Evolutionary conservation across 1,140 invertebrate genomes (phyloP), one percentile per base, ranked within the genome.

Genomic region (Hylaeus anthracinus): DNA sequence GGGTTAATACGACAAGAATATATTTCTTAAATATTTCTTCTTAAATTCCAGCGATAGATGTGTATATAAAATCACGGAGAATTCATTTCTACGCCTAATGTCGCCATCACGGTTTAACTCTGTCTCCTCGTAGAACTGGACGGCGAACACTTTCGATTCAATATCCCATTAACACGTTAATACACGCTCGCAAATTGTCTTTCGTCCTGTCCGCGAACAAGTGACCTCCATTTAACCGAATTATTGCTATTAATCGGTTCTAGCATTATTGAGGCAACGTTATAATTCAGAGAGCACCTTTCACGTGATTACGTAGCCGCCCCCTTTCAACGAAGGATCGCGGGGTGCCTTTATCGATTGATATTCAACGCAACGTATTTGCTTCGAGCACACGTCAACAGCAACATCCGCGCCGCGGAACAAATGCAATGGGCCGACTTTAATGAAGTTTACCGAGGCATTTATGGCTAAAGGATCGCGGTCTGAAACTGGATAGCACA

Each of bases 371-470:
- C 26, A 26, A 58, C 12, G n/a, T 53, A 75, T 72, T 58, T 65
- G n/a, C 64, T 43, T 3, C 5, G 64, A 66, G 64, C 43, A 66
- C 45, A n/a, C n/a, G 64, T 56, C 67, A 41, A 14, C 82, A 82
- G 53, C 73, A 72, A 72, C 60, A 66, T 83, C 73, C 60, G 12
- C 26, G 53, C 10, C 10, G 26, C 9, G 37, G 56, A 58, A 73
- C 71, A 76, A 86, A 86, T 58, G 58, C 37, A 43, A 39, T 15
- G 39, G 63, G 15, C 60, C 81, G 82, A 82, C 65, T 78, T 85
- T 79, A 75, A 86, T 81, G 76, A 82, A 85, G 72, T 84, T 85
- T 85, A 51, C 66, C 43, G 15, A 61, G 43, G 83, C 77, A 80
- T 80, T 79, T 72, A 75, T 60, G 70, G 60, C 37, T 61, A 61